phyloP scores from a whole-genome alignment of 2,888 invertebrate species.

The Troilus luridus region DNA sequence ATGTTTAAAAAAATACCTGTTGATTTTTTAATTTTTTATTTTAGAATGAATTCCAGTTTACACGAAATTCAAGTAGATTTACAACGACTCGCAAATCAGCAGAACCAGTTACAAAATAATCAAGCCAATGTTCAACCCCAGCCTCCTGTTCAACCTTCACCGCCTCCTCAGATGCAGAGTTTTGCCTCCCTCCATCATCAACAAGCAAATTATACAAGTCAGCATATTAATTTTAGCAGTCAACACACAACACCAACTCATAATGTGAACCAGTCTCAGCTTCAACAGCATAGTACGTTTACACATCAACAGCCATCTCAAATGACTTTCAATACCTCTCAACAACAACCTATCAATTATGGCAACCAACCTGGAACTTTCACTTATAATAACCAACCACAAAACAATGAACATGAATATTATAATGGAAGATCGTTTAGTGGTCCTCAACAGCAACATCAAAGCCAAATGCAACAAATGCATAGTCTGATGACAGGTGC shows the following conservation, averaged over 20 bases:
- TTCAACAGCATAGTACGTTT: slow-evolving; percentile 6
- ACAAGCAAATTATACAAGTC: slow-evolving; percentile 60
- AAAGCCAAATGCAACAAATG: slow-evolving; percentile 67
- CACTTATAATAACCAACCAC: slow-evolving; percentile 46
- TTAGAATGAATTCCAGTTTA: slow-evolving; percentile 92
- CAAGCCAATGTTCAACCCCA: slow-evolving; percentile 56
- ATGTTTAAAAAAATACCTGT: neutral
- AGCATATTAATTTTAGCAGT: slow-evolving; percentile 63
- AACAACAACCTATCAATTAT: slow-evolving; percentile 68
- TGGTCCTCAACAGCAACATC: slow-evolving; percentile 59
- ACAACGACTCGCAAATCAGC: slow-evolving; percentile 87
- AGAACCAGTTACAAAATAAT: slow-evolving; percentile 78
- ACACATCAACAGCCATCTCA: slow-evolving; percentile 55
- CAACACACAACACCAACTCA: slow-evolving; percentile 60
- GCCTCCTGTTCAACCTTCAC: slow-evolving; percentile 67
- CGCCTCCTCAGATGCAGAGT: slow-evolving; percentile 72
- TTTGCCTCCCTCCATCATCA: slow-evolving; percentile 65
- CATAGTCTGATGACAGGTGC: slow-evolving; percentile 65
- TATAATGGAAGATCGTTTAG: slow-evolving; percentile 60
- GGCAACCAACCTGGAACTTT: slow-evolving; percentile 48
- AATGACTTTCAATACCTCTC: slow-evolving; percentile 69
- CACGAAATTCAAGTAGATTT: slow-evolving; percentile 96
- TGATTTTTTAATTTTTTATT: slow-evolving; percentile 47
- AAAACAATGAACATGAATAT: slow-evolving; percentile 61
- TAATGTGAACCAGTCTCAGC: slow-evolving; percentile 8